Evolutionary conservation across 2,888 invertebrate genomes (phyloP), one percentile per base, ranked within the genome.

Genomic region (Andricus quercusramuli): DNA sequence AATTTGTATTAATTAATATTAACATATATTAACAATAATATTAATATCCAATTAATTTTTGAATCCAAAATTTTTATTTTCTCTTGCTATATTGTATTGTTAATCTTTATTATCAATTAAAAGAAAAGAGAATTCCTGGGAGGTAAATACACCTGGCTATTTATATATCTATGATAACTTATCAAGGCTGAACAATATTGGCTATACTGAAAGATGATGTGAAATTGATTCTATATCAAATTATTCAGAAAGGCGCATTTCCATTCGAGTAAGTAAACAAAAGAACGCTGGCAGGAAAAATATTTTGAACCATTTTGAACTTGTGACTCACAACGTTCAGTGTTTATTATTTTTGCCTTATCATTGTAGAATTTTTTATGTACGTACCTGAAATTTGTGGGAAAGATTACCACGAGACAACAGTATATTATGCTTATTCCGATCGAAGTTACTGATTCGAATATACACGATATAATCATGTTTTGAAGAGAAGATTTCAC

Each of bases 351-450:
- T 74, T 29, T 17, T 9, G 9, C 44, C 20, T 3, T 25, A 47
- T 51, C 47, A 70, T 70, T 51, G 44, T 4, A 29, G 20, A 9
- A 29, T 13, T 51, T 17, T 47, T 70, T 70, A 22, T 20, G 9
- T 20, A 51, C 20, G 2, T 37, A 96, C 96, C 96, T 95, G 90
- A 96, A 94, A 93, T 96, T 96, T 79, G 96, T 96, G 84, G 97
- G 97, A 93, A 96, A 97, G 83, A 97, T 93, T 91, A 96, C 96
- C 78, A 96, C 96, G 90, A 96, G 94, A 56, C 96, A 95, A 89
- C 96, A 96, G 92, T 96, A 96, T 56, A 96, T 95, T 70, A 96
- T 95, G 93, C 96, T 96, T 90, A 96, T 96, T 85, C 96, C 96
- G 84, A 96, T 94, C 79, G 96, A 96, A 44, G 96, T 96, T 79